Conservation (phyloP, 2,113 vertebrate genomes). For the Gobio gobio region DNA sequence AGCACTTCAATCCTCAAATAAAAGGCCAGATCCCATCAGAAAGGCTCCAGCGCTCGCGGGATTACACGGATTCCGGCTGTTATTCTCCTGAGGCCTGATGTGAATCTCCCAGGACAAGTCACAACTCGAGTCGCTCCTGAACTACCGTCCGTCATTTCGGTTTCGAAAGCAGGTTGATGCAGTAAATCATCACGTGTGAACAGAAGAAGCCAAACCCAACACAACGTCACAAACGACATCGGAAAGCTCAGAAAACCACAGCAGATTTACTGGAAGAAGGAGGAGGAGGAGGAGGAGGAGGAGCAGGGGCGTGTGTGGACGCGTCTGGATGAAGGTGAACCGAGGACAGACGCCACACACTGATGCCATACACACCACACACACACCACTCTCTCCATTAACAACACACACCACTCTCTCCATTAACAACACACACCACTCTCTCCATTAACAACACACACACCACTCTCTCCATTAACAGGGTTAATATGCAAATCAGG, state of each 20-base stretch:
- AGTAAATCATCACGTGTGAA: not conserved
- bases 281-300: no score
- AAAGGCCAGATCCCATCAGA: not conserved
- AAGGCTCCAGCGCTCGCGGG: not conserved
- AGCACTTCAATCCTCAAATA: not conserved
- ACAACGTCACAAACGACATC: not conserved
- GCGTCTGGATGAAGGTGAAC: no score
- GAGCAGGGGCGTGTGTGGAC: not conserved
- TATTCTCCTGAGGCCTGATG: not conserved
- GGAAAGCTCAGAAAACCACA: conserved; percentile 1
- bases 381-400: no score
- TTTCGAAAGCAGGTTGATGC: no score
- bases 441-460: no score
- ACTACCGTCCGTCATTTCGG: not conserved
- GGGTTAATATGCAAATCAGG: conserved; percentile 5
- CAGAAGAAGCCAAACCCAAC: not conserved
- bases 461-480: not conserved
- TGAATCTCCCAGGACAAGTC: not conserved
- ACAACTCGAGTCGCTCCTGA: not conserved
- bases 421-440: no score
- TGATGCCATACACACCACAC: not conserved
- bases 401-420: not conserved
- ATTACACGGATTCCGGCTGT: not conserved
- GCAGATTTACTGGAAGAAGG: conserved; percentile 26
- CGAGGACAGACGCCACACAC: no score